A percentile compares a stretch with the other conserved stretches of the same genome.
Evolutionary conservation across 1,140 invertebrate genomes (phyloP).

Genomic region (Coptotermes formosanus): DNA sequence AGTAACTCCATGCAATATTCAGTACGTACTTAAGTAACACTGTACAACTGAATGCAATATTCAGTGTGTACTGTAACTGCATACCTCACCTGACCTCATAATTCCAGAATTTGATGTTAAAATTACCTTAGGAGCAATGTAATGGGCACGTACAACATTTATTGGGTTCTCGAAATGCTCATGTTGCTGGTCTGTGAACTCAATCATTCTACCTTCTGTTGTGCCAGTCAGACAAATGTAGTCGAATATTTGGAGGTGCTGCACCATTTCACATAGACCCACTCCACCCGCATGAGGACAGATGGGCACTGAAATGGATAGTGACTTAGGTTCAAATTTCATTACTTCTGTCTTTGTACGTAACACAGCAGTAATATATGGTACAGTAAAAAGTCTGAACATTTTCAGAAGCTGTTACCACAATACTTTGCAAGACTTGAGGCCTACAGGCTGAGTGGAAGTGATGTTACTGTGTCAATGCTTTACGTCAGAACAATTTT

Average conservation of each 20-base stretch:
- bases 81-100: too few relatives aligned
- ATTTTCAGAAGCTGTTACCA: neutral
- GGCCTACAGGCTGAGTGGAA: too few relatives aligned
- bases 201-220: constrained; percentile 70
- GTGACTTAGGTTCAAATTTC: neutral
- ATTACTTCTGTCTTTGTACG: neutral
- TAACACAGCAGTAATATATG: neutral
- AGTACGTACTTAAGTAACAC: too few relatives aligned
- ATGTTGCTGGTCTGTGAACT: constrained; percentile 87
- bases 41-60: too few relatives aligned
- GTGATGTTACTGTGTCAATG: too few relatives aligned
- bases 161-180: constrained; percentile 80
- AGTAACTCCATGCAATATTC: too few relatives aligned
- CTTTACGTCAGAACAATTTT: too few relatives aligned
- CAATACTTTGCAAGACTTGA: too few relatives aligned
- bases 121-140: constrained; percentile 68
- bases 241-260: constrained; percentile 89
- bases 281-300: constrained; percentile 93
- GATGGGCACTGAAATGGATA: constrained; percentile 70
- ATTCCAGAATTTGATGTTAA: neutral
- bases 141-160: constrained; percentile 65
- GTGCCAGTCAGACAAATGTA: constrained; percentile 70
- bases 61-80: too few relatives aligned
- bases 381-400: neutral
- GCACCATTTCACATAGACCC: constrained; percentile 89